These are phyloP conservation scores for Cyaniris semiargus DNA, from an alignment of 2,888 invertebrate species.

Conservation along the genomic window DNA sequence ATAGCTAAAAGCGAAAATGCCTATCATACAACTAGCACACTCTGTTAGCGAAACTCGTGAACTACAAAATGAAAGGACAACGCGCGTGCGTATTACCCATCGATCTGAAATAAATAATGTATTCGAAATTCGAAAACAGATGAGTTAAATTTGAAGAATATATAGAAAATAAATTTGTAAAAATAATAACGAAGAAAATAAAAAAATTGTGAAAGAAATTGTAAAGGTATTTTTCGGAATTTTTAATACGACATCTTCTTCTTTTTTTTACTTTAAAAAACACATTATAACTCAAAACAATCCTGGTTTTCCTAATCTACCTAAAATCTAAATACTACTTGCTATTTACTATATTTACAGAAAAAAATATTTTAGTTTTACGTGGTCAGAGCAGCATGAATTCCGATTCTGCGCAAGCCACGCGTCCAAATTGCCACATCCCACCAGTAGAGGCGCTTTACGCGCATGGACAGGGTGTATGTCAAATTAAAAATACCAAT, in stretches of 20 bases:
- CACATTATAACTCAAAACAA: too few relatives aligned
- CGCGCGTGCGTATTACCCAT: conserved; percentile 72
- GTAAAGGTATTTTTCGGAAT: background rate
- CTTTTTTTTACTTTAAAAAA: too few relatives aligned
- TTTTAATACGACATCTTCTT: background rate
- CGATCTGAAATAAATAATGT: conserved; percentile 75
- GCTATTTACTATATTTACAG: background rate
- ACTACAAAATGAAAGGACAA: conserved; percentile 58
- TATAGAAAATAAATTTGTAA: conserved; percentile 33
- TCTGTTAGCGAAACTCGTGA: conserved; percentile 54
- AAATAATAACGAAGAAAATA: background rate
- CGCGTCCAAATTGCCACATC: conserved; percentile 49
- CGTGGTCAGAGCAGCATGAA: background rate
- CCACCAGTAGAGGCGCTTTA: conserved; percentile 70
- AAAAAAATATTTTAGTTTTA: background rate
- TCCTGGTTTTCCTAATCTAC: too few relatives aligned
- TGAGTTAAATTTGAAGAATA: background rate
- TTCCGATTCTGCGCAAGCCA: conserved; percentile 66
- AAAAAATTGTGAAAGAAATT: background rate
- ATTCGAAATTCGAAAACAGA: conserved; percentile 54
- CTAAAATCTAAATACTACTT: too few relatives aligned
- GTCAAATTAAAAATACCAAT: conserved; percentile 61
- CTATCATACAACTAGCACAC: conserved; percentile 50
- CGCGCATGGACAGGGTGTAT: conserved; percentile 70
- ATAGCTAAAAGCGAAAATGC: conserved; percentile 10